Evolutionary conservation across 1,140 invertebrate species (phyloP).

Genomic region (Trichomalopsis sarcophagae): DNA sequence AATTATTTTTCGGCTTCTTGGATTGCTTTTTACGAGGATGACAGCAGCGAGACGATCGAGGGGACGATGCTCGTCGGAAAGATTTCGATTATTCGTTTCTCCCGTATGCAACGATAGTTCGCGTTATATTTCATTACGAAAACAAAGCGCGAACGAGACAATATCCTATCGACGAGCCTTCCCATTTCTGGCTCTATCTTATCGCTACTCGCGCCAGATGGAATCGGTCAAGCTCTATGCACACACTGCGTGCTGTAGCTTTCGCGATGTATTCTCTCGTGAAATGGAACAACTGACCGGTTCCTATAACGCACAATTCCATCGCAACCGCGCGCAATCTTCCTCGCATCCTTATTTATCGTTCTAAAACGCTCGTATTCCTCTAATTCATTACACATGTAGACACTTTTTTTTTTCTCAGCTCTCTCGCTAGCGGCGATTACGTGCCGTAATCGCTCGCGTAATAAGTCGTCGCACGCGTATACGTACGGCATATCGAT

Average conservation of each 20-base stretch:
- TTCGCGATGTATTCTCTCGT: too few relatives aligned
- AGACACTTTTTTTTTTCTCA: background rate
- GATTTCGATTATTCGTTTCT: too few relatives aligned
- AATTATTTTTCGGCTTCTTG: background rate
- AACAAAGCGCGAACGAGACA: background rate
- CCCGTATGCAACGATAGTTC: too few relatives aligned
- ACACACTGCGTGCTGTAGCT: too few relatives aligned
- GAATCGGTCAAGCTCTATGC: background rate
- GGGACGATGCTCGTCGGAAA: too few relatives aligned
- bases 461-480: background rate
- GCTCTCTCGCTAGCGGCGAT: background rate
- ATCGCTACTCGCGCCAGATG: background rate
- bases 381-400: background rate
- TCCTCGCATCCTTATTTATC: constrained; percentile 2
- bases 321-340: background rate
- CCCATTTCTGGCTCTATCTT: background rate
- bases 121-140: background rate
- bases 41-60: too few relatives aligned
- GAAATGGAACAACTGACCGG: too few relatives aligned
- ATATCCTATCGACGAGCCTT: background rate
- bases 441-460: background rate
- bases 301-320: too few relatives aligned
- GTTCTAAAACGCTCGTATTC: constrained; percentile 12
- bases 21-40: background rate
- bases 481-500: background rate